Conservation (phyloP, 2,113 vertebrate genomes). For the Scatophagus argus region DNA sequence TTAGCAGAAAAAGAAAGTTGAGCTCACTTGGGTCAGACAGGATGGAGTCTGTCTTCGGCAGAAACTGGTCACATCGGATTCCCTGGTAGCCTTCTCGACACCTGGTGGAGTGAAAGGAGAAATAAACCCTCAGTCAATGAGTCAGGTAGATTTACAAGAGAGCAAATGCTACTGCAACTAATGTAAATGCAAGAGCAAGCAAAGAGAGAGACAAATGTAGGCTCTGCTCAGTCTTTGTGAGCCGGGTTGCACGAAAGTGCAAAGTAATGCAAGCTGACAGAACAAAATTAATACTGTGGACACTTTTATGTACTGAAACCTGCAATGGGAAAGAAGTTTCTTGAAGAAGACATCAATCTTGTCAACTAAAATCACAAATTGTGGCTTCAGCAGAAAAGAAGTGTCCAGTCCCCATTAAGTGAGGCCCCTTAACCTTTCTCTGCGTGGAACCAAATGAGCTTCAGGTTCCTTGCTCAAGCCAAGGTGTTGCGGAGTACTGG, state of each 20-base stretch:
- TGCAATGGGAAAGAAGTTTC: neutral
- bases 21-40: conserved; percentile 98
- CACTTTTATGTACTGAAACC: conserved; percentile 18
- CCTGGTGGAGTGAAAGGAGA: conserved; percentile 77
- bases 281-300: conserved; percentile 4
- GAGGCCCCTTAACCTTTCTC: conserved; percentile 3
- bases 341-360: conserved; percentile 8
- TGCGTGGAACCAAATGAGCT: neutral
- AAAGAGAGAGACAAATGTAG: neutral
- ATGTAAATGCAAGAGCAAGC: conserved; percentile 28
- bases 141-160: neutral
- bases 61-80: conserved; percentile 98
- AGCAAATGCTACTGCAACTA: neutral
- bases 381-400: conserved; percentile 14
- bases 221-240: neutral
- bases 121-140: neutral
- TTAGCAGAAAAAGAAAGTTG: conserved; percentile 21
- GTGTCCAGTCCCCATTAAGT: conserved; percentile 11
- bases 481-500: neutral
- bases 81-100: conserved; percentile 99
- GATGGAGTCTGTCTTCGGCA: conserved; percentile 99
- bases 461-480: neutral
- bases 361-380: conserved; percentile 13
- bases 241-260: neutral
- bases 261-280: conserved; percentile 10